Evolutionary conservation across 2,888 invertebrate species (phyloP).

Genomic region (Abscondita cerata): DNA sequence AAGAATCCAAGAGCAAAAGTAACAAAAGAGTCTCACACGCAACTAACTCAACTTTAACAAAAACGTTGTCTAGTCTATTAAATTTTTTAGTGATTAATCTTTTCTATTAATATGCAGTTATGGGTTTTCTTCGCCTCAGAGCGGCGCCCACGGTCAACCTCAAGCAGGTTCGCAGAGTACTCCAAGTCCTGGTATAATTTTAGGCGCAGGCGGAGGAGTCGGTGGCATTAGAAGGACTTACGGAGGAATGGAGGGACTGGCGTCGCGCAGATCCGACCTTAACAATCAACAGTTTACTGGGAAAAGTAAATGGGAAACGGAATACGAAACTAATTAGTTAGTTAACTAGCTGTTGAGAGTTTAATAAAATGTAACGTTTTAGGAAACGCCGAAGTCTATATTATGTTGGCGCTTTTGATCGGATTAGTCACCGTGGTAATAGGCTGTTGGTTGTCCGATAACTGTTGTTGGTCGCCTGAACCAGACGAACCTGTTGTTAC

Average conservation of each 20-base stretch:
- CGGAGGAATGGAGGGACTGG: slow-evolving; percentile 73
- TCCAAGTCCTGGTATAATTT: slow-evolving; percentile 62
- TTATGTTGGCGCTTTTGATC: slow-evolving; percentile 74
- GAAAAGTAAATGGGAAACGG: slow-evolving; percentile 77
- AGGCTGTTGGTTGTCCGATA: slow-evolving; percentile 79
- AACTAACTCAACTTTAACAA: no score
- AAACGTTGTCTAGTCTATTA: no score
- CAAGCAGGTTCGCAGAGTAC: slow-evolving; percentile 58
- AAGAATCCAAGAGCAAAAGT: no score
- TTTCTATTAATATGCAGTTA: slow-evolving; percentile 51
- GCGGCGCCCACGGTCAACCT: slow-evolving; percentile 65
- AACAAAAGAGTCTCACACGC: no score
- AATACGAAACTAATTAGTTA: slow-evolving; percentile 70
- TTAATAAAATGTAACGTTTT: slow-evolving; percentile 39
- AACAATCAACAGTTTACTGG: slow-evolving; percentile 76
- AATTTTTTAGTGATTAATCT: no score
- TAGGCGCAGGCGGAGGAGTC: slow-evolving; percentile 58
- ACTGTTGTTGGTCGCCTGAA: slow-evolving; percentile 80
- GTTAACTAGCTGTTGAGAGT: slow-evolving; percentile 22
- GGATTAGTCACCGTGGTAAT: slow-evolving; percentile 76
- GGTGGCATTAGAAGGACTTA: slow-evolving; percentile 66
- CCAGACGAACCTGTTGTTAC: slow-evolving; percentile 69
- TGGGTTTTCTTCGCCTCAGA: slow-evolving; percentile 62
- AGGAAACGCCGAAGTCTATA: slow-evolving; percentile 79
- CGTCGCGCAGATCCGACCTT: slow-evolving; percentile 74